Base-by-base conservation (phyloP, 64 coral and sea anemone genomes). In the Anthopleura sola region DNA sequence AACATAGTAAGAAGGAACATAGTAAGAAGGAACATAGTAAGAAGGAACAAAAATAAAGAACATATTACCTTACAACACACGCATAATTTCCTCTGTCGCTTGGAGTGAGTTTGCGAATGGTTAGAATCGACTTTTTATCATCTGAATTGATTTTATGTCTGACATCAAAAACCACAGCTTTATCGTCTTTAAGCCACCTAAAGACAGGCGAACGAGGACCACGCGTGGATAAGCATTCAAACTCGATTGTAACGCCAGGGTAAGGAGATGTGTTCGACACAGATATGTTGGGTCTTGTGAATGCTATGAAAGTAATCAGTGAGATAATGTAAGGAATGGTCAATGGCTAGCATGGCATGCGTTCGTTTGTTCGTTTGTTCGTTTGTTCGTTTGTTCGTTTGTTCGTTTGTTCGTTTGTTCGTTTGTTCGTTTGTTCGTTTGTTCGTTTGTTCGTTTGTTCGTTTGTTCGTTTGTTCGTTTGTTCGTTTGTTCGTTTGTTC, bases 11-110 rank as follows among this genome's bases (percentile, higher is more conserved):
- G n/a, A n/a, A n/a, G n/a, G n/a, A n/a, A n/a, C n/a, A n/a, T n/a
- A n/a, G n/a, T n/a, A n/a, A n/a, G n/a, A n/a, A n/a, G n/a, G n/a
- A n/a, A n/a, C n/a, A n/a, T n/a, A n/a, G n/a, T n/a, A n/a, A n/a
- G n/a, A n/a, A n/a, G n/a, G 55, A 17, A 56, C 7, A 62, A 62
- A 62, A 62, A 28, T 6, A 26, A 56, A 56, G 18, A 8, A 62
- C 13, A 53, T 53, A 53, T 14, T 78, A 91, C 89, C 36, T 78
- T 37, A 74, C 68, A 36, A 33, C 28, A 37, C 89, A 91, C 2
- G 3, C 47, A 19, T 91, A 91, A 48, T 40, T 49, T 36, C 89
- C 89, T 14, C 56, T 55, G 53, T 91, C 89, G 37, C 34, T 53
- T 20, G 38, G 39, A 40, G 20, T 44, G 1, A 80, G 68, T 37